A percentile compares a stretch with the other conserved stretches of the same genome.
Conservation (phyloP, 23 tunicate genomes). For the Ciona savignyi region DNA sequence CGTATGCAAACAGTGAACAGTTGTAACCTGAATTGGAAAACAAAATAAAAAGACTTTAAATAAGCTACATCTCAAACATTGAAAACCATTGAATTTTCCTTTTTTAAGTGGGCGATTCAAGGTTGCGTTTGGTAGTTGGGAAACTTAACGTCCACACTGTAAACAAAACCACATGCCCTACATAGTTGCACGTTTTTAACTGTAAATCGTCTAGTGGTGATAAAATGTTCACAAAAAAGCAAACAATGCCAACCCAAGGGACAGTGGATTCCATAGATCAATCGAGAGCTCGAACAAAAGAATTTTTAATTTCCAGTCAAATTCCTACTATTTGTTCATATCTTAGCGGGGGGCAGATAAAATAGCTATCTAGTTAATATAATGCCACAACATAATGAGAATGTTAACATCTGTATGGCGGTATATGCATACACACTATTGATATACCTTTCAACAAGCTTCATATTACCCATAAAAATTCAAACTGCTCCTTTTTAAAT, state of each 20-base stretch:
- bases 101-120: too few relatives aligned
- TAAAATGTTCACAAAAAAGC: background rate
- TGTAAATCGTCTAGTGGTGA: background rate
- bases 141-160: background rate
- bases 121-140: too few relatives aligned
- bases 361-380: too few relatives aligned
- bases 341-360: background rate
- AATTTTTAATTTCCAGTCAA: background rate
- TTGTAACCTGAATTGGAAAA: constrained; percentile 68
- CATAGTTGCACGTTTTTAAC: background rate
- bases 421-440: too few relatives aligned
- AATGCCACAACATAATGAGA: too few relatives aligned
- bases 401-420: background rate
- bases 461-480: too few relatives aligned
- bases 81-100: background rate
- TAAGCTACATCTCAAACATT: background rate
- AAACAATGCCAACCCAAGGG: background rate
- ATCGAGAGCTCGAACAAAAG: background rate
- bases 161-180: background rate
- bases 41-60: too few relatives aligned
- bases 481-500: too few relatives aligned
- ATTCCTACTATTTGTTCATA: background rate
- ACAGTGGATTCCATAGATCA: background rate
- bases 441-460: too few relatives aligned
- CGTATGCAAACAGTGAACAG: constrained; percentile 96